A percentile compares a stretch with the other conserved stretches of the same genome.
phyloP scores from a whole-genome alignment of 2,113 vertebrate species.

The Austrofundulus limnaeus region DNA sequence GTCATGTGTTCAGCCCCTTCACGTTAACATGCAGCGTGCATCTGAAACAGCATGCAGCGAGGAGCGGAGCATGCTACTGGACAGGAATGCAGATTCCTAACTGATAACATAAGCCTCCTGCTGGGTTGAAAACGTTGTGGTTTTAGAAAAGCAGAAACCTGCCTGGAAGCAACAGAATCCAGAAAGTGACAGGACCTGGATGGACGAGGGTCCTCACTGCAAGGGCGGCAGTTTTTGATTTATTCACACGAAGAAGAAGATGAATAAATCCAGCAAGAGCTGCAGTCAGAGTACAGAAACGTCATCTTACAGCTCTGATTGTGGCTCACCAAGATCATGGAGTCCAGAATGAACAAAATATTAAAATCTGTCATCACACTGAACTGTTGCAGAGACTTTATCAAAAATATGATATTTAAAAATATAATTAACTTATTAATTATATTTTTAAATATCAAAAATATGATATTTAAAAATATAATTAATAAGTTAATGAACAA shows the following conservation, averaged over 20 bases:
- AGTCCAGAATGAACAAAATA: too few relatives aligned
- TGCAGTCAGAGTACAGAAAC: too few relatives aligned
- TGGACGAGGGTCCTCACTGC: neutral
- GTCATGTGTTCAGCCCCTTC: neutral
- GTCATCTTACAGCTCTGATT: too few relatives aligned
- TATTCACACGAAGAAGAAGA: neutral
- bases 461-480: too few relatives aligned
- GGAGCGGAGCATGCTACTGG: neutral
- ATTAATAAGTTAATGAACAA: too few relatives aligned
- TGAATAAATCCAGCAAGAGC: too few relatives aligned
- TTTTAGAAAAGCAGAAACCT: neutral
- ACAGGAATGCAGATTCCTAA: neutral
- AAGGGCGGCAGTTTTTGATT: neutral
- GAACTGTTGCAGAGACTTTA: too few relatives aligned
- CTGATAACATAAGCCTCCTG: neutral
- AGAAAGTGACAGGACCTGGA: neutral
- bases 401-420: too few relatives aligned
- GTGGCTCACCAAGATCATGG: too few relatives aligned
- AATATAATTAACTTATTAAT: too few relatives aligned
- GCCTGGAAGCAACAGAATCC: neutral
- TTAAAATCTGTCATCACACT: too few relatives aligned
- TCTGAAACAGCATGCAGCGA: neutral
- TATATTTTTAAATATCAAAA: too few relatives aligned
- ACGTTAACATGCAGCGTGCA: accelerated
- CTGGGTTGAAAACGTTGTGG: neutral